These are phyloP conservation scores for Drosophila pruinosa DNA, from an alignment of 1,140 invertebrate genomes.

Conservation along the genomic window DNA sequence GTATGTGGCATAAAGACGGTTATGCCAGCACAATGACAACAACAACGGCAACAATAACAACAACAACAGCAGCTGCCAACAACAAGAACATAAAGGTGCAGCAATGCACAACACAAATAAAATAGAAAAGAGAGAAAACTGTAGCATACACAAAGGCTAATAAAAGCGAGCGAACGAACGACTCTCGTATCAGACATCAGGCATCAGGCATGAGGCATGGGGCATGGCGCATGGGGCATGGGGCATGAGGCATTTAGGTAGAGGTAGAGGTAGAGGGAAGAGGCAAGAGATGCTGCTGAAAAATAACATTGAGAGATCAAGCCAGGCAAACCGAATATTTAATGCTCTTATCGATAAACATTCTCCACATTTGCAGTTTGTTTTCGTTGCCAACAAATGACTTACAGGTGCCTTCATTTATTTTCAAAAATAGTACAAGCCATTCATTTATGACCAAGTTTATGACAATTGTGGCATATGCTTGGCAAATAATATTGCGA, in stretches of 20 bases:
- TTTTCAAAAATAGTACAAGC: too few relatives aligned
- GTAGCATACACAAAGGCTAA: constrained; percentile 45
- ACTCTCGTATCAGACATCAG: too few relatives aligned
- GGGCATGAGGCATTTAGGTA: too few relatives aligned
- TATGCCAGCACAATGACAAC: constrained; percentile 30
- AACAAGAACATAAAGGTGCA: constrained; percentile 34
- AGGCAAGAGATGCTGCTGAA: not conserved
- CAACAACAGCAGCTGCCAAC: not conserved
- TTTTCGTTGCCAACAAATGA: too few relatives aligned
- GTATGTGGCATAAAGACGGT: not conserved
- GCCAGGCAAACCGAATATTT: not conserved
- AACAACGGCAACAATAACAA: constrained; percentile 14
- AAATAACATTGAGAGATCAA: not conserved
- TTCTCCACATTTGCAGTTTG: not conserved
- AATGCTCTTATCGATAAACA: not conserved
- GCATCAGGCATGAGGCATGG: too few relatives aligned
- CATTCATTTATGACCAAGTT: too few relatives aligned
- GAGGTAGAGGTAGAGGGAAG: too few relatives aligned
- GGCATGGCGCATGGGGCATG: too few relatives aligned
- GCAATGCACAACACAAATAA: constrained; percentile 13
- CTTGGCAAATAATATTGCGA: not conserved
- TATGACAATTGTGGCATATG: too few relatives aligned
- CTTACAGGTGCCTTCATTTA: too few relatives aligned
- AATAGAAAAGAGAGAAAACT: not conserved
- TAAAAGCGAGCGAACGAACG: constrained; percentile 30